Evolutionary conservation across 2,113 vertebrate species (phyloP).

Genomic region (Hippoglossus stenolepis): DNA sequence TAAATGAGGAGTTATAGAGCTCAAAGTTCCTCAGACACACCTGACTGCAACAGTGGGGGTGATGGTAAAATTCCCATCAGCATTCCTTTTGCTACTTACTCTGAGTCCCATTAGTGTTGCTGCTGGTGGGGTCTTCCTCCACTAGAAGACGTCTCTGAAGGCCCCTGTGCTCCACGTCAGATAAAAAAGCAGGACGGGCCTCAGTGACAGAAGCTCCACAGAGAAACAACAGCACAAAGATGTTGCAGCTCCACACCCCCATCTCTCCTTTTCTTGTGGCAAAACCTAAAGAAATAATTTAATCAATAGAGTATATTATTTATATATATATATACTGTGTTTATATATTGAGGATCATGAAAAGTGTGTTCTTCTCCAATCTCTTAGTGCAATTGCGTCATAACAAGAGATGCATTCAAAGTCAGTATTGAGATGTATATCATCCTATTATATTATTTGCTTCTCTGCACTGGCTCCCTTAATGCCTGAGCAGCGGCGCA

Average conservation of each 20-base stretch:
- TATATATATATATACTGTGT: too few species aligned
- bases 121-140: accelerated
- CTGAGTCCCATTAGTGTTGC: accelerated
- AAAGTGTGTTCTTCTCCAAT: too few species aligned
- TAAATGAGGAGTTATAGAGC: background rate
- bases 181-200: background rate
- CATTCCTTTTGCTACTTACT: slow-evolving; percentile 35
- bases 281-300: slow-evolving; percentile 21
- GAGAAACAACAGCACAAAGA: slow-evolving; percentile 29
- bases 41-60: slow-evolving; percentile 8
- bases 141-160: slow-evolving; percentile 37
- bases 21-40: slow-evolving; percentile 43
- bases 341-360: too few species aligned
- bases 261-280: slow-evolving; percentile 31
- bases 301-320: background rate
- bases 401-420: too few species aligned
- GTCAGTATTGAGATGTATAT: too few species aligned
- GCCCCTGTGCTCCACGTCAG: background rate
- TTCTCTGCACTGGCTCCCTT: too few species aligned
- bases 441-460: too few species aligned
- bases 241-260: slow-evolving; percentile 24
- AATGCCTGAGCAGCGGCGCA: too few species aligned
- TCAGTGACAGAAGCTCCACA: slow-evolving; percentile 36
- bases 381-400: too few species aligned
- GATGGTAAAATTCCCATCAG: background rate